Base-by-base conservation (phyloP, 1,140 invertebrate genomes). In the Brachionus rotundiformis region DNA sequence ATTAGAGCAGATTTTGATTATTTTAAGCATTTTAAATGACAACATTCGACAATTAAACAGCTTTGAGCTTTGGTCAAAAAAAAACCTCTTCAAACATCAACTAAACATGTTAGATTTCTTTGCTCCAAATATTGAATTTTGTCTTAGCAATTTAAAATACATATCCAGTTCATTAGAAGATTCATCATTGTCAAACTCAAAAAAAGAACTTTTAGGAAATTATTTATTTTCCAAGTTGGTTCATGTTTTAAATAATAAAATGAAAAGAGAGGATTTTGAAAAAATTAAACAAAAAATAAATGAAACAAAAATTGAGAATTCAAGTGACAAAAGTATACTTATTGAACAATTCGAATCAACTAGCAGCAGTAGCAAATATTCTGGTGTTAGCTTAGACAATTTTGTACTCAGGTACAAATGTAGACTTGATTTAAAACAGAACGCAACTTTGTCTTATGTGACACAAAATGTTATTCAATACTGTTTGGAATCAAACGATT, bases 1-100 rank as follows among this genome's bases (percentile, higher is more conserved):
- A 49, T 49, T 49, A 49, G n/a, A 19, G n/a, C 47, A 49, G 2
- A 49, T 49, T 19, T 19, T 49, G n/a, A 49, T 19, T 19, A 19
- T 49, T 3, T 49, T 49, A 3, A 49, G 19, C n/a, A 49, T 49
- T 49, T 49, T 49, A 49, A 49, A 49, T 49, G 47, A 49, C 1
- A 23, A 49, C 47, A 49, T 49, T 49, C 47, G n/a, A 49, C 0
- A 49, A 49, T 16, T 49, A 49, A 49, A 49, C 47, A 49, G 19
- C 19, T 19, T 49, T 49, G 7, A 49, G n/a, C 47, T 49, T 19
- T 49, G 47, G 47, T 49, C 47, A 2, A 49, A 49, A 49, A 49
- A 49, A 49, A 49, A 49, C n/a, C 47, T 49, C n/a, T 49, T 49
- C 47, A 49, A 49, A 49, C n/a, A 49, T 49, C 47, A 49, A 49